Base-by-base conservation (phyloP, 2,888 invertebrate genomes). In the Masnerella sp. region DNA sequence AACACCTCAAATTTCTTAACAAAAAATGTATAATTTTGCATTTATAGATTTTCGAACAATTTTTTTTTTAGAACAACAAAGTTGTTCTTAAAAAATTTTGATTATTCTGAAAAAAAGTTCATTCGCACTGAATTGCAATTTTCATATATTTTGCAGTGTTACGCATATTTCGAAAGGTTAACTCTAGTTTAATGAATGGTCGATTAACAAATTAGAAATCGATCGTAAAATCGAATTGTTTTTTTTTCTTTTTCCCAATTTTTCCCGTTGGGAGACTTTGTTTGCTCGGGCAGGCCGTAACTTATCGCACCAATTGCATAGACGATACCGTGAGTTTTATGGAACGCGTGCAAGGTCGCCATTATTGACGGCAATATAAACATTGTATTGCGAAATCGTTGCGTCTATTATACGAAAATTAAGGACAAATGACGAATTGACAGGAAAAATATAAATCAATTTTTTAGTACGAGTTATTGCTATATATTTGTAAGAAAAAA, bases 231-330 rank as follows among this genome's bases (percentile, higher is more conserved):
- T 36, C 14, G 22, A 40, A 51, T 20, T 11, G 2, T 25, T 4
- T 2, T 40, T 7, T 47, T 61, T 61, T 51, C 38, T n/a, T 34
- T 62, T 62, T 40, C 17, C 34, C 34, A 34, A 51, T 49, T 40
- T 61, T 12, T 14, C 52, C 25, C 17, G 5, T 17, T 9, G n/a
- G 14, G 42, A 9, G 15, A 30, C 40, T 54, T 42, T 42, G 42
- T 54, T 54, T 18, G 40, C 40, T 40, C 5, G 18, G 3, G 9
- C 12, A 32, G 15, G 15, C 20, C 9, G 45, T 15, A 38, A 54
- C 61, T 43, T 54, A 69, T 69, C 38, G 69, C 15, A 52, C 38
- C 61, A 61, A 69, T 69, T 61, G 34, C 5, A 36, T 28, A 42
- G 9, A 45, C 45, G 38, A 49, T 61, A 61, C 43, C 38, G 36